A percentile compares a stretch with the other conserved stretches of the same genome.
phyloP scores from a whole-genome alignment of 2,888 invertebrate genomes.

The Drosophila limbata region DNA sequence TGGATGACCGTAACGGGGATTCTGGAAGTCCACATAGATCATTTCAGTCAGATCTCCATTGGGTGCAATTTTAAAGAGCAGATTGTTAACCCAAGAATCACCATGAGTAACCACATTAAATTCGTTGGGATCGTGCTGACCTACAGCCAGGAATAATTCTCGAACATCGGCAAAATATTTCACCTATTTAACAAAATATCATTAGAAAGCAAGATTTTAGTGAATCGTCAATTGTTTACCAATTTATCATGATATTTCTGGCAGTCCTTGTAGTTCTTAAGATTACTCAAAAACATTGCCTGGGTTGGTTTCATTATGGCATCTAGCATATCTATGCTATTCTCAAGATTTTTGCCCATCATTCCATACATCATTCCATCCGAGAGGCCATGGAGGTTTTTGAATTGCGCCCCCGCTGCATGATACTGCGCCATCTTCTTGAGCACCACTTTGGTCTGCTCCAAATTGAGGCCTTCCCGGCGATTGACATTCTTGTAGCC shows the following conservation, averaged over 20 bases:
- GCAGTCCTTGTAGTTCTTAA: slow-evolving; percentile 54
- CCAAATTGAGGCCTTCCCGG: slow-evolving; percentile 74
- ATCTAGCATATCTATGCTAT: slow-evolving; percentile 25
- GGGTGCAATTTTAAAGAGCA: slow-evolving; percentile 74
- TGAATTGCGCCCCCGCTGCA: slow-evolving; percentile 77
- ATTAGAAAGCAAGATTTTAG: too few species aligned
- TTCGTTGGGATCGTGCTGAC: slow-evolving; percentile 46
- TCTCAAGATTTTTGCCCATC: slow-evolving; percentile 26
- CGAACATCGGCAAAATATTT: slow-evolving; percentile 38
- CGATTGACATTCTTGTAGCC: slow-evolving; percentile 81
- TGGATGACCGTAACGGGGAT: slow-evolving; percentile 74
- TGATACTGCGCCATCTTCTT: slow-evolving; percentile 83
- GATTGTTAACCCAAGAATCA: slow-evolving; percentile 80
- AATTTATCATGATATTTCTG: slow-evolving; percentile 63
- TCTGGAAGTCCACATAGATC: slow-evolving; percentile 81
- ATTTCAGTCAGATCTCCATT: slow-evolving; percentile 72
- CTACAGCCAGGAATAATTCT: slow-evolving; percentile 17
- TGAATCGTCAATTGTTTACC: slow-evolving; percentile 44
- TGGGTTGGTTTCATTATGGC: slow-evolving; percentile 29
- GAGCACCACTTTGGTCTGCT: slow-evolving; percentile 75
- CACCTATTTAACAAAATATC: slow-evolving; percentile 38
- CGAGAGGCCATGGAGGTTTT: slow-evolving; percentile 53
- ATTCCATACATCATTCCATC: slow-evolving; percentile 35
- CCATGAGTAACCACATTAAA: slow-evolving; percentile 81
- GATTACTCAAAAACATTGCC: slow-evolving; percentile 41